A percentile compares a stretch with the other conserved stretches of the same genome.
phyloP scores from a whole-genome alignment of 1,140 invertebrate genomes.

The Diabrotica undecimpunctata region DNA sequence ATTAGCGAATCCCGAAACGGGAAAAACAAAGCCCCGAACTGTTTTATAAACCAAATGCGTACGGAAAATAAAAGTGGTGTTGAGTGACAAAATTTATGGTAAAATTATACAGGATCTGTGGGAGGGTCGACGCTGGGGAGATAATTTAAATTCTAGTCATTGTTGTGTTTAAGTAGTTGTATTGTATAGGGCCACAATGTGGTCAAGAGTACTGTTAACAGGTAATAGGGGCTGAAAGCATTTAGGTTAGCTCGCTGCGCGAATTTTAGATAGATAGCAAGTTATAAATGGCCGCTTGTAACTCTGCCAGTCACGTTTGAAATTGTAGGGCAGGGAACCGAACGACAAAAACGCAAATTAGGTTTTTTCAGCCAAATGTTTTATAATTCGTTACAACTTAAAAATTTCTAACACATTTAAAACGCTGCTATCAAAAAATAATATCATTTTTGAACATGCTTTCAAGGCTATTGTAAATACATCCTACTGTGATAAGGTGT shows the following conservation, averaged over 20 bases:
- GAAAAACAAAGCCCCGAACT: neutral
- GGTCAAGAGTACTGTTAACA: neutral
- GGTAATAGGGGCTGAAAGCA: neutral
- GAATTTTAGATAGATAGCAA: neutral
- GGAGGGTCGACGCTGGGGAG: neutral
- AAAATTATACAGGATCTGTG: neutral
- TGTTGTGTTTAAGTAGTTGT: slow-evolving; percentile 2
- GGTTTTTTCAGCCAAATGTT: too few relatives aligned
- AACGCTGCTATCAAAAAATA: too few relatives aligned
- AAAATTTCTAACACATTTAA: too few relatives aligned
- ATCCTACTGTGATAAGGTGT: too few relatives aligned
- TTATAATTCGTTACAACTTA: too few relatives aligned
- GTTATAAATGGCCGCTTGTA: too few relatives aligned
- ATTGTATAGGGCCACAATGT: neutral
- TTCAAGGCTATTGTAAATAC: too few relatives aligned
- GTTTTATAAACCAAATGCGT: slow-evolving; percentile 1
- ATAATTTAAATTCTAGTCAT: slow-evolving; percentile 3
- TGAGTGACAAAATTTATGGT: slow-evolving; percentile 2
- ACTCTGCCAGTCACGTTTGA: too few relatives aligned
- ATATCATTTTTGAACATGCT: too few relatives aligned
- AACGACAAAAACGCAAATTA: too few relatives aligned
- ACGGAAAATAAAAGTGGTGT: slow-evolving; percentile 1
- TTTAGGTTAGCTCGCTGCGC: neutral
- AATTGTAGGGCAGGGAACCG: too few relatives aligned
- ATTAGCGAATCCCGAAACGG: neutral